Percentiles rank a stretch among this genome's conserved stretches.
These are phyloP conservation scores for Psittacula cyanocephala DNA, from an alignment of 2,113 vertebrate genomes.

Conservation along the genomic window DNA sequence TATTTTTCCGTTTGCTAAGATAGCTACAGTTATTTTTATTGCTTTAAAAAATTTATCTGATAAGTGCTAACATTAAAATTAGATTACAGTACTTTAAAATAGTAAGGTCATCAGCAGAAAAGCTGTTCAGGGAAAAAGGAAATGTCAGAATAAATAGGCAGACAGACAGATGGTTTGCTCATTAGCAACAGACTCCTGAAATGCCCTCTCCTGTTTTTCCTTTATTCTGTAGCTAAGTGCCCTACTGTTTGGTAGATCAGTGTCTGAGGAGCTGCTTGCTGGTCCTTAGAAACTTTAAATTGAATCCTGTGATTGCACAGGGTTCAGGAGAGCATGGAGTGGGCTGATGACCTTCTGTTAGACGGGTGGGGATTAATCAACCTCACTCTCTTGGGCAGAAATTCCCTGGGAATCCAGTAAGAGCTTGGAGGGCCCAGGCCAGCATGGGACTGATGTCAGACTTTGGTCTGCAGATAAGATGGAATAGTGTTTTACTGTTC, in stretches of 20 bases:
- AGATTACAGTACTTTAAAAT: slow-evolving; percentile 18
- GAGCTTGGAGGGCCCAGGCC: not conserved
- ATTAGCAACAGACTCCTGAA: slow-evolving; percentile 24
- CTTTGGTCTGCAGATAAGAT: not conserved
- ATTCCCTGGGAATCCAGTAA: not conserved
- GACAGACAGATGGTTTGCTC: slow-evolving; percentile 47
- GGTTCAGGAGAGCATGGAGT: not conserved
- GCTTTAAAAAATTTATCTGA: not conserved
- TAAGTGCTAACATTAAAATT: not conserved
- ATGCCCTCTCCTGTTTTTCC: not conserved
- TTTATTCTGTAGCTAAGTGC: slow-evolving; percentile 20
- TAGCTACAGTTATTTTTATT: not conserved
- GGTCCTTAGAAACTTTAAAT: not conserved
- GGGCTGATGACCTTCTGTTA: not conserved
- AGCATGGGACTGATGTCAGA: not conserved
- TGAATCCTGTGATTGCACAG: not conserved
- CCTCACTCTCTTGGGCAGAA: accelerated
- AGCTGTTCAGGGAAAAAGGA: not conserved
- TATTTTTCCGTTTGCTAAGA: not conserved
- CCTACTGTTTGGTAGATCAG: not conserved
- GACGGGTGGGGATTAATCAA: not conserved
- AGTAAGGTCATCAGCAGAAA: not conserved
- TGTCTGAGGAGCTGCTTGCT: not conserved
- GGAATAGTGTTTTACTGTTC: not conserved
- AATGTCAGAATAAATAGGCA: slow-evolving; percentile 15